Conservation (phyloP, 2,113 vertebrate genomes). For the Rhabdornis inornatus region DNA sequence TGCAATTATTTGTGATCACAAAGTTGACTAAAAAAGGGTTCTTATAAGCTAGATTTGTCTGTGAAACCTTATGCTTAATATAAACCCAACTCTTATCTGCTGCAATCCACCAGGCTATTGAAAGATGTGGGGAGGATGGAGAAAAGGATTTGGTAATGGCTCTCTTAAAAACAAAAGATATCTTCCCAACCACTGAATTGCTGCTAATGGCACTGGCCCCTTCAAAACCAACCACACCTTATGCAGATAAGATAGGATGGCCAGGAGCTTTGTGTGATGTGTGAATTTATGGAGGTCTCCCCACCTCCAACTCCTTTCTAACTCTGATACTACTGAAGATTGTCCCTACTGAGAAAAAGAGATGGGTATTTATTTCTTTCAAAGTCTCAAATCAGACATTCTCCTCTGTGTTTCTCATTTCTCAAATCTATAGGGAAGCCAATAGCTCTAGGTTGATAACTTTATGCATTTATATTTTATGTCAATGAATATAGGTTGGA, state of each 20-base stretch:
- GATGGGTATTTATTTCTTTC: constrained; percentile 17
- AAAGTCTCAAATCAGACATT: not conserved
- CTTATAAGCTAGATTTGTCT: not conserved
- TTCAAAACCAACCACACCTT: not conserved
- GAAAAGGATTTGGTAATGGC: not conserved
- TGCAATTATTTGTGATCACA: not conserved
- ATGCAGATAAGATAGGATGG: not conserved
- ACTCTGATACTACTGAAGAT: not conserved
- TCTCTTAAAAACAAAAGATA: not conserved
- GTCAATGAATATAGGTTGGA: not conserved
- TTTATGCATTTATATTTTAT: constrained; percentile 44
- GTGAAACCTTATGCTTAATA: not conserved
- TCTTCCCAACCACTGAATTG: not conserved
- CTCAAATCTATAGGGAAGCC: constrained; percentile 29
- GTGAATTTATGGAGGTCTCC: not conserved
- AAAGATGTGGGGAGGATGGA: not conserved
- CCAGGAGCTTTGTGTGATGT: not conserved
- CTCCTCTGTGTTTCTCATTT: constrained; percentile 3
- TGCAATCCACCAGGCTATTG: not conserved
- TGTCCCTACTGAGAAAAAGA: not conserved
- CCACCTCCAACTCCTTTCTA: not conserved
- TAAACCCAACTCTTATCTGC: not conserved
- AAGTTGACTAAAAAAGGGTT: not conserved
- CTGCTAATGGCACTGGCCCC: not conserved
- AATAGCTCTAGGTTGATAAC: constrained; percentile 26